Percentiles rank a stretch among this genome's conserved stretches.
Conservation (phyloP, 2,113 vertebrate species). For the Empidonax alnorum region DNA sequence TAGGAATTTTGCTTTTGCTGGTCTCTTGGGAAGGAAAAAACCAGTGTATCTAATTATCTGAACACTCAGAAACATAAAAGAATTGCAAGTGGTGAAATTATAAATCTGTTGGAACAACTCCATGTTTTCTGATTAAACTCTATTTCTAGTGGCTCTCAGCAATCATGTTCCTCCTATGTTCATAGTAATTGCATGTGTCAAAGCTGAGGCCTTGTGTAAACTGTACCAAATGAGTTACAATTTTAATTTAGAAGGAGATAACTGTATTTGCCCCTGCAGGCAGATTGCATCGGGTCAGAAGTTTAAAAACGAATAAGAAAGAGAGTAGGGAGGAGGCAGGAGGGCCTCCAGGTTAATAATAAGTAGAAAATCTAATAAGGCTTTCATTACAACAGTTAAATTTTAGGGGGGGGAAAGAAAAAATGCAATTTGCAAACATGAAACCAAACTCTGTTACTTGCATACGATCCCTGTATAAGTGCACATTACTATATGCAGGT, state of each 20-base stretch:
- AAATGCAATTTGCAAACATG: constrained; percentile 95
- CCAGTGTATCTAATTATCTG: constrained; percentile 82
- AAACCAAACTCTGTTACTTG: constrained; percentile 78
- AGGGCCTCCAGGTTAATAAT: constrained; percentile 80
- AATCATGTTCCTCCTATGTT: constrained; percentile 81
- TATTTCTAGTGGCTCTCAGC: constrained; percentile 79
- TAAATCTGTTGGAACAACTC: constrained; percentile 78
- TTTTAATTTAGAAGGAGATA: constrained; percentile 85
- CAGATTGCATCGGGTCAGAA: constrained; percentile 82
- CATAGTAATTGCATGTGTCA: constrained; percentile 88
- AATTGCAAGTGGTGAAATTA: constrained; percentile 83
- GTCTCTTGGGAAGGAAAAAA: constrained; percentile 76
- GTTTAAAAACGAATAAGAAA: constrained; percentile 82
- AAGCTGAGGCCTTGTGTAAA: constrained; percentile 80
- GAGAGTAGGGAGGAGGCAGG: constrained; percentile 70
- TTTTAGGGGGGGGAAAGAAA: constrained; percentile 75
- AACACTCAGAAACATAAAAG: constrained; percentile 80
- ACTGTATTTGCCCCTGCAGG: constrained; percentile 75
- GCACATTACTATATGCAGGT: not conserved
- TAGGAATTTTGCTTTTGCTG: constrained; percentile 75
- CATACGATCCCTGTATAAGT: not conserved
- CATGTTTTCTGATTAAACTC: constrained; percentile 83
- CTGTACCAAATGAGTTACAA: constrained; percentile 77
- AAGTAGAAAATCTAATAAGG: constrained; percentile 77
- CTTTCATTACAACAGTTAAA: constrained; percentile 72